These are phyloP conservation scores for Oenanthe oenanthe DNA, from an alignment of 2,113 vertebrate genomes.

Conservation along the genomic window DNA sequence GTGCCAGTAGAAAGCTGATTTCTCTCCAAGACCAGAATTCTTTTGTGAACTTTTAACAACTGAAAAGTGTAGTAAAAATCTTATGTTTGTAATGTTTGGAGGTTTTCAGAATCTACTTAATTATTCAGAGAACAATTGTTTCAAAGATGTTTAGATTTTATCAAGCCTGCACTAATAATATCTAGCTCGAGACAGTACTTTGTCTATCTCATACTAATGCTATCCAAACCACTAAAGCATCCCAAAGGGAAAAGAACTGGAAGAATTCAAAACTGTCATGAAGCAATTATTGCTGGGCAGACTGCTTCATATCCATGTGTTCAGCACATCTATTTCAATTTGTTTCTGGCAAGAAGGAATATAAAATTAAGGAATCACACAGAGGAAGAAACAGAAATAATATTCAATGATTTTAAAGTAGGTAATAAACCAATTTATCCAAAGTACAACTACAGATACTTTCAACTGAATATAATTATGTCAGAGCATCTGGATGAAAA, in stretches of 20 bases:
- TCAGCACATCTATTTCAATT: slow-evolving; percentile 70
- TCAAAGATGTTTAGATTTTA: slow-evolving; percentile 17
- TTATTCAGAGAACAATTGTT: neutral
- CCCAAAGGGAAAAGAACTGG: slow-evolving; percentile 29
- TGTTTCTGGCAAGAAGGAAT: slow-evolving; percentile 52
- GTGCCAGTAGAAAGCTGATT: neutral
- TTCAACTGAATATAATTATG: neutral
- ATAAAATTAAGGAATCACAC: slow-evolving; percentile 21
- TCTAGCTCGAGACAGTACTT: slow-evolving; percentile 23
- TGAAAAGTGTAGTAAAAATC: neutral
- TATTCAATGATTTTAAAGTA: slow-evolving; percentile 50
- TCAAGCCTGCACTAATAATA: neutral
- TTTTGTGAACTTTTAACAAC: slow-evolving; percentile 1
- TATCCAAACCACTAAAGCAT: slow-evolving; percentile 12
- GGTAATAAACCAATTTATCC: slow-evolving; percentile 34
- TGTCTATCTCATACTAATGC: neutral
- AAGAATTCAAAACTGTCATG: slow-evolving; percentile 11
- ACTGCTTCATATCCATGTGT: slow-evolving; percentile 34
- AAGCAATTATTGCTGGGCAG: slow-evolving; percentile 50
- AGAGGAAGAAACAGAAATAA: slow-evolving; percentile 45
- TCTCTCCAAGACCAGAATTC: neutral
- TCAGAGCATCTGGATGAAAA: neutral
- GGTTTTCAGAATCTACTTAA: slow-evolving; percentile 3
- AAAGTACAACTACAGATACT: neutral
- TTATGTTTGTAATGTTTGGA: neutral